These are phyloP conservation scores for Pelodiscus sinensis DNA, from an alignment of 2,113 vertebrate genomes.

Conservation along the genomic window DNA sequence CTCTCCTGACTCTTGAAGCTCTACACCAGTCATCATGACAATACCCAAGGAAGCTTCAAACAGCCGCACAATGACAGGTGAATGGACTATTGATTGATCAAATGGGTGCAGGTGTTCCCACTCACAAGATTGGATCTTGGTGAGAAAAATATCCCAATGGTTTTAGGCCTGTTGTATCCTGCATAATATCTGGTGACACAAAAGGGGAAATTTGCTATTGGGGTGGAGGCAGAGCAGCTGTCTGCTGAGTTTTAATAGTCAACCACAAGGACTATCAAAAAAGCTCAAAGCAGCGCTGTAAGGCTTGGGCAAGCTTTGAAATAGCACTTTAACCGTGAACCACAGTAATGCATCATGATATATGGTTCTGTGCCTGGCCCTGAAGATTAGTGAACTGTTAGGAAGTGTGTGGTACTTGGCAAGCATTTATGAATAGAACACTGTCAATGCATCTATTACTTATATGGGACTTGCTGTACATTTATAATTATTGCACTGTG, in stretches of 20 bases:
- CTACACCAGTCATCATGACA: neutral
- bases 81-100: neutral
- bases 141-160: neutral
- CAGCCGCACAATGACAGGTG: neutral
- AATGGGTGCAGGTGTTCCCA: neutral
- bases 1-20: neutral
- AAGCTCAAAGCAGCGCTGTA: neutral
- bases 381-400: neutral
- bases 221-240: neutral
- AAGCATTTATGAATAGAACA: neutral
- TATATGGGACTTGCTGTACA: neutral
- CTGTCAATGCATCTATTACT: neutral
- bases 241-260: neutral
- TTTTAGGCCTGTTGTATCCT: neutral
- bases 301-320: neutral
- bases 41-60: neutral
- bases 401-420: neutral
- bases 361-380: neutral
- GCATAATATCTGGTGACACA: neutral
- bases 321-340: neutral
- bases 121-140: neutral
- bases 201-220: neutral
- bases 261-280: neutral
- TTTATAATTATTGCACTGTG: neutral
- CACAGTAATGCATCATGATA: neutral